Base-by-base conservation (phyloP, 2,888 invertebrate species). In the Thymelicus sylvestris region DNA sequence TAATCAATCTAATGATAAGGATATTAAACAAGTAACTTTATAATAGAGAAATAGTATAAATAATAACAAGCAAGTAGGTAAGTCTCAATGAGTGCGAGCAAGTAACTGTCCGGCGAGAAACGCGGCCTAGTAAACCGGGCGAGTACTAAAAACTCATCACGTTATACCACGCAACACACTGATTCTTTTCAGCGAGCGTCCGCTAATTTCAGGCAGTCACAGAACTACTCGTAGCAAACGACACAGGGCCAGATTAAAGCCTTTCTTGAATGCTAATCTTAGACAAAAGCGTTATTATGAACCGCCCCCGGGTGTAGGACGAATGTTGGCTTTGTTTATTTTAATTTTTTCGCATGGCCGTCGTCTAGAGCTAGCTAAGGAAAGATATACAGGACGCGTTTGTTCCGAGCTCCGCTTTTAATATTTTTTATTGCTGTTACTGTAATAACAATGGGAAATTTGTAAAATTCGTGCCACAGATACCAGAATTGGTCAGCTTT, bases 251-350 rank as follows among this genome's bases (percentile, higher is more conserved):
- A 79, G 81, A 79, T 81, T 83, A 80, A 83, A 85, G 85, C 84
- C 85, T 90, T 91, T 90, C 91, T 92, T 92, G 89, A 89, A 86
- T 90, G 90, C 92, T 92, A 93, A 92, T 93, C 92, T 93, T 89
- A 92, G 87, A 93, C 93, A 93, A 93, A 92, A 88, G 92, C 85
- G 85, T 91, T 91, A 91, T 91, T 91, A 87, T 86, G 78, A 79
- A 76, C 78, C 77, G 87, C 92, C 89, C 79, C 79, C 79, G 87
- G 91, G 89, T 91, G 85, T 92, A 86, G 92, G 91, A 85, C 91
- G 91, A 84, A 81, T 85, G 87, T 85, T 81, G 82, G 84, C 83
- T 86, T 92, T 92, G 92, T 92, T 92, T 92, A 89, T 92, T 92
- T 92, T 91, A 92, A 91, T 92, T 92, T 92, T 92, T 91, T 85